A percentile compares a stretch with the other conserved stretches of the same genome.
Conservation (phyloP, 2,888 invertebrate genomes). For the Phania funesta region DNA sequence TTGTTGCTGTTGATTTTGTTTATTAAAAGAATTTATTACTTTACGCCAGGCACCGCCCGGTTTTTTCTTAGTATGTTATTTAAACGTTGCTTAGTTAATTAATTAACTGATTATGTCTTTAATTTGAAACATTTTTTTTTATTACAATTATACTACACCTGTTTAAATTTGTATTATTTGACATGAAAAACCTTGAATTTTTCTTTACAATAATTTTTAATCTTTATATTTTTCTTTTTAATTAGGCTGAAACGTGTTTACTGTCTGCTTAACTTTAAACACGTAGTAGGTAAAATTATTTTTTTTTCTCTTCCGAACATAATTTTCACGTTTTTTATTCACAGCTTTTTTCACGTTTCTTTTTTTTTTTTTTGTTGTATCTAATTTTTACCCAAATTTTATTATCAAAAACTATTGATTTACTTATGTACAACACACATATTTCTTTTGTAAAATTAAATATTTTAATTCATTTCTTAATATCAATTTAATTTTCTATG, state of each 20-base stretch:
- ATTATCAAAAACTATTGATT: background rate
- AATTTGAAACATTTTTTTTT: background rate
- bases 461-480: conserved; percentile 40
- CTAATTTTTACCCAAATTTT: background rate
- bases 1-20: conserved; percentile 47
- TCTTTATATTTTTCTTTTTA: background rate
- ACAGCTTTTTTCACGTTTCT: conserved; percentile 53
- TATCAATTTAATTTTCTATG: conserved; percentile 22
- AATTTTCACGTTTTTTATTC: conserved; percentile 38
- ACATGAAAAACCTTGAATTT: conserved; percentile 29
- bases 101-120: background rate
- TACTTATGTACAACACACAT: background rate
- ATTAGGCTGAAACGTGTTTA: conserved; percentile 36
- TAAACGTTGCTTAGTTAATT: background rate
- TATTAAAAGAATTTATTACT: conserved; percentile 31
- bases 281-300: no score
- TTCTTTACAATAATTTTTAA: conserved; percentile 6
- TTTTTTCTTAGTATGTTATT: conserved; percentile 32
- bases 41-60: conserved; percentile 62
- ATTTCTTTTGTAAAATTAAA: background rate
- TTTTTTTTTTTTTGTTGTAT: background rate
- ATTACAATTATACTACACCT: conserved; percentile 18
- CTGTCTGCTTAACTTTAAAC: conserved; percentile 13
- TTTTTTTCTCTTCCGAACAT: background rate
- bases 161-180: conserved; percentile 1